These are phyloP conservation scores for Pelodytes ibericus DNA, from an alignment of 2,797 vertebrate genomes.

Conservation along the genomic window DNA sequence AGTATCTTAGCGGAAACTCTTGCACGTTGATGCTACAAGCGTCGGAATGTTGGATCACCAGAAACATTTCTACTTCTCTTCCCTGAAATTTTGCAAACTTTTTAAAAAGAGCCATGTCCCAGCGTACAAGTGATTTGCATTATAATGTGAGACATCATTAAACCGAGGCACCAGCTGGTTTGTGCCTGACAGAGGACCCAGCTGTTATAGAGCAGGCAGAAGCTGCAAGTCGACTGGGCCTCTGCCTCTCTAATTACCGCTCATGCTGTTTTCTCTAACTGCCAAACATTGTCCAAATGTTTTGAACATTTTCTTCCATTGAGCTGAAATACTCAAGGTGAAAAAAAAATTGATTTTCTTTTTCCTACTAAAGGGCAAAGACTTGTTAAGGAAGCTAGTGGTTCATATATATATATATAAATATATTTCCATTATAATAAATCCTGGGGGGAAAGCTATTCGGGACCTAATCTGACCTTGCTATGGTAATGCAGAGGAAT, in stretches of 20 bases:
- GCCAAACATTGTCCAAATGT: conserved; percentile 55
- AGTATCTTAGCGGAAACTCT: too few species aligned
- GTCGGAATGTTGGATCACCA: too few species aligned
- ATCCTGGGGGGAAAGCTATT: conserved; percentile 53
- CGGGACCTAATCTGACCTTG: conserved; percentile 57
- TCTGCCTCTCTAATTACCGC: conserved; percentile 47
- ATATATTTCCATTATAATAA: conserved; percentile 55
- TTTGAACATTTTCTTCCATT: conserved; percentile 19
- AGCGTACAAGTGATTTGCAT: conserved; percentile 22
- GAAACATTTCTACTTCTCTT: too few species aligned
- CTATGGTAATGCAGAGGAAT: conserved; percentile 43
- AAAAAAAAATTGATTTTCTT: conserved; percentile 48
- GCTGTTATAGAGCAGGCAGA: conserved; percentile 30
- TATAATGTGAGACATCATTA: conserved; percentile 34
- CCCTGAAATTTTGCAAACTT: too few species aligned
- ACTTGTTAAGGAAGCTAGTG: conserved; percentile 49
- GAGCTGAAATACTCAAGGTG: conserved; percentile 45
- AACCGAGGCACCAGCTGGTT: conserved; percentile 11
- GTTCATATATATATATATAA: too few species aligned
- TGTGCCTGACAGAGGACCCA: conserved; percentile 45
- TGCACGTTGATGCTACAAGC: too few species aligned
- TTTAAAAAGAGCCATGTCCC: neutral
- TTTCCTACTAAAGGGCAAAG: conserved; percentile 40
- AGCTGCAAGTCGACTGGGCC: conserved; percentile 33
- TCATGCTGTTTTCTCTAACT: conserved; percentile 52